Evolutionary conservation across 1,140 invertebrate species (phyloP).

Genomic region (Sarcophaga bullata): DNA sequence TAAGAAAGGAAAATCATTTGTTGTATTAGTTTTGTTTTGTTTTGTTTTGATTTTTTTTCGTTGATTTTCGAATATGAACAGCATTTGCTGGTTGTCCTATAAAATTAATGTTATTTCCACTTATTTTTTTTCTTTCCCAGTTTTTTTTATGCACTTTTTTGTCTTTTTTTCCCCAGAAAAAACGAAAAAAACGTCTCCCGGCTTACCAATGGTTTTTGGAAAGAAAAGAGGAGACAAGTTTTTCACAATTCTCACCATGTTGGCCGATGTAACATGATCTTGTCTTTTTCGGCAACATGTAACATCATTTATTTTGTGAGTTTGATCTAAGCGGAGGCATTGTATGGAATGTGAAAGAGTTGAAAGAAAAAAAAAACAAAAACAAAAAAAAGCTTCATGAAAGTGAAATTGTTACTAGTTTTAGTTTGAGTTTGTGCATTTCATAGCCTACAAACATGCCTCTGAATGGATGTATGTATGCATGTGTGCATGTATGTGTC

Average conservation of each 20-base stretch:
- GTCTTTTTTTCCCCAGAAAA: neutral
- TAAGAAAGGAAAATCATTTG: too few relatives aligned
- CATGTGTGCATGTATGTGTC: neutral
- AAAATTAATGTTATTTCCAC: slow-evolving; percentile 24
- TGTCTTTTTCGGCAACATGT: neutral
- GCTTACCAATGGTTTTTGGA: neutral
- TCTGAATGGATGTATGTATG: neutral
- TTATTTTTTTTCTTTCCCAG: too few relatives aligned
- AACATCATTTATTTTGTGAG: slow-evolving; percentile 16
- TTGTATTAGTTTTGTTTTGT: too few relatives aligned
- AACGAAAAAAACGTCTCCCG: too few relatives aligned
- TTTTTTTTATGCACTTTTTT: neutral
- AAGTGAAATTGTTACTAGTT: slow-evolving; percentile 10
- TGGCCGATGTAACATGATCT: neutral
- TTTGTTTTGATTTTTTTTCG: too few relatives aligned
- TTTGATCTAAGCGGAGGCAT: neutral
- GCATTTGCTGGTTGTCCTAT: neutral
- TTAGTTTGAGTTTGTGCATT: neutral
- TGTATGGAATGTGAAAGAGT: neutral
- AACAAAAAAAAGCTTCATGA: neutral
- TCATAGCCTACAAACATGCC: neutral
- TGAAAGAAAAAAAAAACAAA: too few relatives aligned
- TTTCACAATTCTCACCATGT: neutral
- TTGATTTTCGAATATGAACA: neutral
- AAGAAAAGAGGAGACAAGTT: slow-evolving; percentile 1